These are phyloP conservation scores for Tuta absoluta DNA, from an alignment of 2,888 invertebrate genomes.

Conservation along the genomic window DNA sequence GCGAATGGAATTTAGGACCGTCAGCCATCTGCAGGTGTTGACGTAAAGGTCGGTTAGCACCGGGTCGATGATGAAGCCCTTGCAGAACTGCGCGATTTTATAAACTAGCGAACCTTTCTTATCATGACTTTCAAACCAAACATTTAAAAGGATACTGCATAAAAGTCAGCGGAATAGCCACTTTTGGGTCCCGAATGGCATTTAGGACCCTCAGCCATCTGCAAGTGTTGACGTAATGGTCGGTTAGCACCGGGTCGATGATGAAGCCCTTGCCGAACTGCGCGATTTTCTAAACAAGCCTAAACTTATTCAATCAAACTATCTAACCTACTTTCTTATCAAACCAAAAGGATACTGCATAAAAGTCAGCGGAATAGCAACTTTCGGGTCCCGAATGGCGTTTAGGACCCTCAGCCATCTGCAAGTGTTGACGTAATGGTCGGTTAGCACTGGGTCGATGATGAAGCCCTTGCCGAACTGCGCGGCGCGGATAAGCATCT, in stretches of 20 bases:
- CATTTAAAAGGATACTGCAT: constrained; percentile 89
- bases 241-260: constrained; percentile 67
- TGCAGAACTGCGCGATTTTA: constrained; percentile 97
- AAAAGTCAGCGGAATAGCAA: constrained; percentile 95
- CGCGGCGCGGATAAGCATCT: constrained; percentile 93
- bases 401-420: constrained; percentile 94
- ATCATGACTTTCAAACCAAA: too few relatives aligned
- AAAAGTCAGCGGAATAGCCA: constrained; percentile 95
- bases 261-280: too few relatives aligned
- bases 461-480: constrained; percentile 98
- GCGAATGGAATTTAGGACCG: constrained; percentile 95
- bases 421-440: constrained; percentile 92
- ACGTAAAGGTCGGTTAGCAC: constrained; percentile 89
- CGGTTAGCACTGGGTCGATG: constrained; percentile 84
- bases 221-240: constrained; percentile 92
- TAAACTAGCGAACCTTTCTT: too few relatives aligned
- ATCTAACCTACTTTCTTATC: background rate
- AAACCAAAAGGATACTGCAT: constrained; percentile 88
- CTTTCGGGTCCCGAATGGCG: constrained; percentile 90
- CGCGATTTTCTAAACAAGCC: too few relatives aligned
- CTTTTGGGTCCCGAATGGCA: constrained; percentile 90
- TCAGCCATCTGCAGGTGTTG: constrained; percentile 90
- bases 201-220: constrained; percentile 94
- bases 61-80: constrained; percentile 91
- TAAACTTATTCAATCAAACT: too few relatives aligned